These are phyloP conservation scores for Lagorchestes hirsutus DNA, from an alignment of 2,797 vertebrate species.

Conservation along the genomic window DNA sequence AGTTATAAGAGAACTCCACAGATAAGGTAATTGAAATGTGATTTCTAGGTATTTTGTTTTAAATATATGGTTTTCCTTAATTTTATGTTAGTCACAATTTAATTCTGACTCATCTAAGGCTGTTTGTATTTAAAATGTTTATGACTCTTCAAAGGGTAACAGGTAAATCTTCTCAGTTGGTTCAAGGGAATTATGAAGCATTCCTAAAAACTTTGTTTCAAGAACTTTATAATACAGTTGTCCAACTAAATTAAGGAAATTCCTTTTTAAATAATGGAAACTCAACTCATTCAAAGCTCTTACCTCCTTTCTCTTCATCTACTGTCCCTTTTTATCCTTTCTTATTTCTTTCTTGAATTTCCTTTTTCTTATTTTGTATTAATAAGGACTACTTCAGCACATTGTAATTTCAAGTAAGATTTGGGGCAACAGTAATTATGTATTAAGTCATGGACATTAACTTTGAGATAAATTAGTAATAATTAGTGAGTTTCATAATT, in stretches of 20 bases:
- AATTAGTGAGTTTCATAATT: conserved; percentile 4
- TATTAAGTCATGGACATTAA: conserved; percentile 36
- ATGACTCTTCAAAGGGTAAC: conserved; percentile 59
- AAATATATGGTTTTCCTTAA: conserved; percentile 33
- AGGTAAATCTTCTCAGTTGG: conserved; percentile 34
- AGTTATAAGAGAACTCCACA: conserved; percentile 94
- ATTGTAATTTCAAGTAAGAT: conserved; percentile 55
- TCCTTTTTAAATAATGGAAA: conserved; percentile 54
- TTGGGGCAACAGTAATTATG: conserved; percentile 18
- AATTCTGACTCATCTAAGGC: conserved; percentile 31
- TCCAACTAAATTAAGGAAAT: conserved; percentile 56
- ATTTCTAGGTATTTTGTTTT: conserved; percentile 37
- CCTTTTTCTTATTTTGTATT: conserved; percentile 33
- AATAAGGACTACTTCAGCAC: conserved; percentile 48
- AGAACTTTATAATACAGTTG: conserved; percentile 16
- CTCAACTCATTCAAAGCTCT: conserved; percentile 54
- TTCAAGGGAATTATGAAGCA: conserved; percentile 47
- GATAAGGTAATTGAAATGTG: conserved; percentile 90
- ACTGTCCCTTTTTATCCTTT: conserved; percentile 5
- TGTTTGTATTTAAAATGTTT: conserved; percentile 58
- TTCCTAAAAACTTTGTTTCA: conserved; percentile 32
- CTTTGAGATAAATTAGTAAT: conserved; percentile 26
- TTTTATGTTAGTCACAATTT: conserved; percentile 52
- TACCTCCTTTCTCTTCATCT: conserved; percentile 35
- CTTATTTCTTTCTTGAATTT: conserved; percentile 34